Percentiles rank a stretch among this genome's conserved stretches.
Evolutionary conservation across 2,888 invertebrate genomes (phyloP).

Genomic region (Phlogophora meticulosa): DNA sequence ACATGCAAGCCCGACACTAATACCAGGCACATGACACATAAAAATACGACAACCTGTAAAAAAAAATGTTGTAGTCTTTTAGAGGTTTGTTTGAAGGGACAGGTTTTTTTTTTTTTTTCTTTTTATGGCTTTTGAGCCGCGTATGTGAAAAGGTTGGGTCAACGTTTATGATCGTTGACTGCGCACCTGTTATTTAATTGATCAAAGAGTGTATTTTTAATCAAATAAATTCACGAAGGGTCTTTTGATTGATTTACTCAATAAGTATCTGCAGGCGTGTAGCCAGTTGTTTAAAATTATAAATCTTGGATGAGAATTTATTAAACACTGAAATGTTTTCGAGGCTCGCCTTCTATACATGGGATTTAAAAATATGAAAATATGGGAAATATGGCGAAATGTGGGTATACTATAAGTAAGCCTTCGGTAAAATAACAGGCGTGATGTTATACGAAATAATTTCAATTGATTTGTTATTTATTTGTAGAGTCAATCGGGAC

Average conservation of each 20-base stretch:
- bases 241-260: background rate
- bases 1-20: constrained; percentile 51
- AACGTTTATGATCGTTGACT: constrained; percentile 7
- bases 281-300: background rate
- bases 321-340: too few relatives aligned
- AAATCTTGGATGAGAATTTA: constrained; percentile 1
- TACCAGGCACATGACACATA: constrained; percentile 53
- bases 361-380: too few relatives aligned
- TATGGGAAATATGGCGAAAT: too few relatives aligned
- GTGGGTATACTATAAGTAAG: too few relatives aligned
- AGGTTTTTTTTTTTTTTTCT: constrained; percentile 3
- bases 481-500: background rate
- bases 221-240: background rate
- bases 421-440: too few relatives aligned
- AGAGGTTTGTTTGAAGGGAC: background rate
- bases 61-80: constrained; percentile 24
- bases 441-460: too few relatives aligned
- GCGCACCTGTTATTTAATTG: background rate
- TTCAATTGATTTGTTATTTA: background rate
- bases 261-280: background rate
- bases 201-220: background rate
- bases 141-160: constrained; percentile 10
- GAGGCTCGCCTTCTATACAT: too few relatives aligned
- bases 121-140: constrained; percentile 8
- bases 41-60: constrained; percentile 65